Conservation (phyloP, 2,797 vertebrate species). For the Centropyge bicolor region DNA sequence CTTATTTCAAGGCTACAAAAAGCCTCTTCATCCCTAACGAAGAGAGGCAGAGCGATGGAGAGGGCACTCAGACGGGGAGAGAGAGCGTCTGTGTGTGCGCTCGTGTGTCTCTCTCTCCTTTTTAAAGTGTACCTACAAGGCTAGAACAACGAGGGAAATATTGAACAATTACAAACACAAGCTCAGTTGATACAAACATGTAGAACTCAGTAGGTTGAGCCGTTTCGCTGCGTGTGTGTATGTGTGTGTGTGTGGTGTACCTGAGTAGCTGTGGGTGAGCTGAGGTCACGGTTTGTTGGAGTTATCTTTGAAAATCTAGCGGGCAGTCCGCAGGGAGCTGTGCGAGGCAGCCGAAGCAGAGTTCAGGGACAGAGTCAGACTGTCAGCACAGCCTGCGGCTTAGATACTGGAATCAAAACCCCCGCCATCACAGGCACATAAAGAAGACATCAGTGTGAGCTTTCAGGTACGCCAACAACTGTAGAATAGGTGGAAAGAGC, state of each 20-base stretch:
- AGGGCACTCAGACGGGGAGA: constrained; percentile 49
- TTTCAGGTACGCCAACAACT: neutral
- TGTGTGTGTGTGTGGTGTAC: neutral
- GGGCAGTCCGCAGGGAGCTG: constrained; percentile 42
- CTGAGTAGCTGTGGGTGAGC: constrained; percentile 38
- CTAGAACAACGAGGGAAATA: neutral
- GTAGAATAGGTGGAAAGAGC: neutral
- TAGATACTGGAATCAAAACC: constrained; percentile 42
- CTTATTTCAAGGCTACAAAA: constrained; percentile 65
- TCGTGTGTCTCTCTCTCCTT: constrained; percentile 11
- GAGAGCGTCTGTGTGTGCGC: neutral
- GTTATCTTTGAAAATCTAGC: constrained; percentile 48
- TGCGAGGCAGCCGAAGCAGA: constrained; percentile 35
- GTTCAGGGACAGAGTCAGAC: constrained; percentile 54
- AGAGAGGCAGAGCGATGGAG: constrained; percentile 54
- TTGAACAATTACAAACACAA: constrained; percentile 25
- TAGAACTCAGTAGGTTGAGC: neutral
- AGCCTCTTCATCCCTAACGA: constrained; percentile 64
- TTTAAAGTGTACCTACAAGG: neutral
- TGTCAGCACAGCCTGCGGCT: constrained; percentile 23
- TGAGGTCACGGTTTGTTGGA: constrained; percentile 43
- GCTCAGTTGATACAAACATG: neutral
- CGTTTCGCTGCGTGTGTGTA: neutral
- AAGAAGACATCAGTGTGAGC: constrained; percentile 32
- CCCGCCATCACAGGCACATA: constrained; percentile 25